Evolutionary conservation across 2,888 invertebrate genomes (phyloP).

Genomic region (Pyrrhosoma nymphula): DNA sequence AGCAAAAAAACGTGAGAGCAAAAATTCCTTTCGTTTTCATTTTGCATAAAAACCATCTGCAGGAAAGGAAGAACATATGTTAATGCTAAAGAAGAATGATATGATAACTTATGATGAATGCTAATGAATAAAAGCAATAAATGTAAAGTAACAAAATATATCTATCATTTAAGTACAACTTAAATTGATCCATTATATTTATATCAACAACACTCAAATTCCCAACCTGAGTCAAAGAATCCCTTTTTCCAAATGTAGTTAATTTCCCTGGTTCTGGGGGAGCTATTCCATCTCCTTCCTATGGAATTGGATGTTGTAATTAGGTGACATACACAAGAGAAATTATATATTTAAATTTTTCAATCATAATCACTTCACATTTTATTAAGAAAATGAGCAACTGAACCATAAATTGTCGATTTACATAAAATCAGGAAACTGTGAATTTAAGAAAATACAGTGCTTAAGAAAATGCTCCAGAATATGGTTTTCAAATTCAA

Average conservation of each 20-base stretch:
- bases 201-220: background rate
- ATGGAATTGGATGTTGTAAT: conserved; percentile 32
- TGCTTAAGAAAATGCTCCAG: background rate
- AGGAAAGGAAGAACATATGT: background rate
- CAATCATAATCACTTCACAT: background rate
- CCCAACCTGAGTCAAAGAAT: conserved; percentile 59
- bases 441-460: background rate
- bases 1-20: background rate
- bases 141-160: background rate
- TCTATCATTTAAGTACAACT: background rate
- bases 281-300: conserved; percentile 45
- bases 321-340: background rate
- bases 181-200: background rate
- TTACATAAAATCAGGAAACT: background rate
- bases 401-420: background rate
- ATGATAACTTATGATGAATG: background rate
- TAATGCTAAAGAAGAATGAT: background rate
- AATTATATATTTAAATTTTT: background rate
- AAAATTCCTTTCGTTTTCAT: background rate
- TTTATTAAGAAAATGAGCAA: background rate
- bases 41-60: background rate
- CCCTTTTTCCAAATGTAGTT: conserved; percentile 50
- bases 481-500: background rate
- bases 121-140: background rate
- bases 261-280: conserved; percentile 47